phyloP scores from a whole-genome alignment of 2,888 invertebrate species.

The Epinotia ramella region DNA sequence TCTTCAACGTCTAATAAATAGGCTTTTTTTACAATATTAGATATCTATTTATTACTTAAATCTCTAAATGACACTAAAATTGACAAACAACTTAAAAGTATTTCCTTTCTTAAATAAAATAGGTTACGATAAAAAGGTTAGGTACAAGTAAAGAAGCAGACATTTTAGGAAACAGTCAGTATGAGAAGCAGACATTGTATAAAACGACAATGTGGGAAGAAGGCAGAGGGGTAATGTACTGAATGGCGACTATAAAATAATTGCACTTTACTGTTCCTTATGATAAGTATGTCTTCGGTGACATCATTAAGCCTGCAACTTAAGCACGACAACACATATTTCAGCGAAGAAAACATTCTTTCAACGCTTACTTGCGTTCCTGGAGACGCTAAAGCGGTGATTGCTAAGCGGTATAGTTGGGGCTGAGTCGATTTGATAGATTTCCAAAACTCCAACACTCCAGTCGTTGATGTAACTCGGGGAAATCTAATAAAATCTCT shows the following conservation, averaged over 20 bases:
- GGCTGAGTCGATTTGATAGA: constrained; percentile 8
- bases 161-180: constrained; percentile 4
- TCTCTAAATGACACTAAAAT: constrained; percentile 9
- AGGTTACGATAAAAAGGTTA: constrained; percentile 2
- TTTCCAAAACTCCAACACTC: constrained; percentile 19
- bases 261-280: constrained; percentile 10
- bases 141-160: background rate
- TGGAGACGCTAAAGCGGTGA: constrained; percentile 11
- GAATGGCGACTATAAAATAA: constrained; percentile 12
- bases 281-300: constrained; percentile 10
- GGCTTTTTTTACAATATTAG: constrained; percentile 9
- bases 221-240: constrained; percentile 9
- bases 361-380: constrained; percentile 11
- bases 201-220: constrained; percentile 7
- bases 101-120: constrained; percentile 12
- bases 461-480: constrained; percentile 8
- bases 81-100: constrained; percentile 15
- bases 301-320: constrained; percentile 18
- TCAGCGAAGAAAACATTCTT: constrained; percentile 14
- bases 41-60: constrained; percentile 7
- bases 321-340: constrained; percentile 17
- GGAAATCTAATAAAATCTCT: constrained; percentile 13
- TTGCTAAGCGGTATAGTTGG: constrained; percentile 15
- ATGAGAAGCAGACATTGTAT: background rate
- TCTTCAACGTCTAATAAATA: background rate